phyloP scores from a whole-genome alignment of 2,113 vertebrate species.

The Prolemur simus region DNA sequence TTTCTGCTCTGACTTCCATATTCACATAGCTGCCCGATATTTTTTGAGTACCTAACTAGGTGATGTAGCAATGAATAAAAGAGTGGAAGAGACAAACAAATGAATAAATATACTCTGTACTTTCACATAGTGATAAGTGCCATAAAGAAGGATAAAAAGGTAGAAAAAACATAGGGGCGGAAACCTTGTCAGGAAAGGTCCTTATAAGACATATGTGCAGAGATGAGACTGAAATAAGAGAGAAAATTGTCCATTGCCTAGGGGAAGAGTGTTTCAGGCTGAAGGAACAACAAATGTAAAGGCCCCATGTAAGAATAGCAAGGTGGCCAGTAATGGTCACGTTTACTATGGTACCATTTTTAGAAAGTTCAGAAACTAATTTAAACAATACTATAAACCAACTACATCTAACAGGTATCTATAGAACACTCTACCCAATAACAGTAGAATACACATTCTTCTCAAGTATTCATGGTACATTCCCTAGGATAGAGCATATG shows the following conservation, averaged over 20 bases:
- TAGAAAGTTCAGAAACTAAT: too few relatives aligned
- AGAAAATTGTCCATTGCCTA: not conserved
- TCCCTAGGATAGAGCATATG: not conserved
- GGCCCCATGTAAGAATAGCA: not conserved
- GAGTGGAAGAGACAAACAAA: not conserved
- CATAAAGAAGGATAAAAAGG: not conserved
- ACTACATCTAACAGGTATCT: not conserved
- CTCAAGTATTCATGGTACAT: not conserved
- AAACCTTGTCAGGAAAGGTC: not conserved
- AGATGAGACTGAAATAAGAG: not conserved
- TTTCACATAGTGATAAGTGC: not conserved
- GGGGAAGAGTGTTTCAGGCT: not conserved
- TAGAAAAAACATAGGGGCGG: not conserved
- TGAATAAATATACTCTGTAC: not conserved
- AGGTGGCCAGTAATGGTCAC: not conserved
- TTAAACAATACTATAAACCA: not conserved
- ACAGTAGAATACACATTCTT: not conserved
- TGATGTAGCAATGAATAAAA: not conserved
- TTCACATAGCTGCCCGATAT: not conserved
- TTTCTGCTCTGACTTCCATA: not conserved
- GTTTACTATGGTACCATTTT: not conserved
- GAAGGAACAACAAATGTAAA: slow-evolving; percentile 1
- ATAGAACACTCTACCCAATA: not conserved
- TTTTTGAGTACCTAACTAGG: not conserved
- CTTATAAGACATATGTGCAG: not conserved